Percentiles rank a stretch among this genome's conserved stretches.
These are phyloP conservation scores for Polydrusus cervinus DNA, from an alignment of 2,888 invertebrate species.

Conservation along the genomic window DNA sequence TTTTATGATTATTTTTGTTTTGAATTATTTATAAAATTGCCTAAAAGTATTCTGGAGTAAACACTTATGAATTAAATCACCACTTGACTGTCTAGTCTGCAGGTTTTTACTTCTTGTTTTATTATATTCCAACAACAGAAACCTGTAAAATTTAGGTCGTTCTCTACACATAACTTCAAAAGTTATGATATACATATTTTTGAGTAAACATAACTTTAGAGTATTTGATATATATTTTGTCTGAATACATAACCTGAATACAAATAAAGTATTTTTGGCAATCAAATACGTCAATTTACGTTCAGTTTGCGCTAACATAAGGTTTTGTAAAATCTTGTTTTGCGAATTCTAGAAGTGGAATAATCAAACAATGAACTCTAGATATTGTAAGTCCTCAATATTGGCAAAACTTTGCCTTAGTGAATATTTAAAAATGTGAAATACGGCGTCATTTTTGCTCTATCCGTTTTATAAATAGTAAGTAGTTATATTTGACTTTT, in stretches of 20 bases:
- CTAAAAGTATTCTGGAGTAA: too few species aligned
- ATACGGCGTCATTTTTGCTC: constrained; percentile 19
- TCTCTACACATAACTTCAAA: too few species aligned
- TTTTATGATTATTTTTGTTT: too few species aligned
- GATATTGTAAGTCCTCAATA: constrained; percentile 18
- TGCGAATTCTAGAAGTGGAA: constrained; percentile 1
- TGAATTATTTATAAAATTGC: too few species aligned
- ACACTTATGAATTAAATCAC: too few species aligned
- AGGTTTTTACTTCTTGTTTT: too few species aligned
- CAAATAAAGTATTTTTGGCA: background rate
- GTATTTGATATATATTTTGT: background rate
- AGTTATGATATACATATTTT: too few species aligned
- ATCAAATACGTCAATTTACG: background rate
- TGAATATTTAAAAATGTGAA: constrained; percentile 29
- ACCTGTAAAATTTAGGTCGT: too few species aligned
- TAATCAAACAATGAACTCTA: constrained; percentile 15
- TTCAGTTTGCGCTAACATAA: background rate
- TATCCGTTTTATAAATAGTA: constrained; percentile 25
- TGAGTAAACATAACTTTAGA: too few species aligned
- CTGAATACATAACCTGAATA: background rate
- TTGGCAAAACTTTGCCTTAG: constrained; percentile 19
- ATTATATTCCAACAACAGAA: too few species aligned
- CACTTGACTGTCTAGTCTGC: too few species aligned
- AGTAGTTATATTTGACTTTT: constrained; percentile 26
- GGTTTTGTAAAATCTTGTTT: background rate